These are phyloP conservation scores for Dicrostonyx torquatus DNA, from an alignment of 2,797 vertebrate species.

Conservation along the genomic window DNA sequence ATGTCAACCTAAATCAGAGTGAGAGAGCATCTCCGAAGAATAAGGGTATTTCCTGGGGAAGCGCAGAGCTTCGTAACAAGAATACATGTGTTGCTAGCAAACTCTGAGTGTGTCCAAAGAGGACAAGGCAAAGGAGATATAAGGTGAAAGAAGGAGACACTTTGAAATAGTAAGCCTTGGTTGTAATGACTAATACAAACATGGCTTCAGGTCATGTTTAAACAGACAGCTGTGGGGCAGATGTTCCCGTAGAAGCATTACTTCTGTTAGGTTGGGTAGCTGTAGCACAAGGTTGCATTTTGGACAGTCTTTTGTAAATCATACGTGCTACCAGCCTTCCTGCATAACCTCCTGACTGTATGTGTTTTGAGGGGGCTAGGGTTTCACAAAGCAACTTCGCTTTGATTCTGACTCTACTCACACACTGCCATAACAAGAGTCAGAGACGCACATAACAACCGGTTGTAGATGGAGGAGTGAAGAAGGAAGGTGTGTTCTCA, in stretches of 20 bases:
- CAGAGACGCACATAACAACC: neutral
- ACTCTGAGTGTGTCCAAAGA: neutral
- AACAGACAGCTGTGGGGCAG: neutral
- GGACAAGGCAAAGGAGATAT: neutral
- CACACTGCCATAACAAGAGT: neutral
- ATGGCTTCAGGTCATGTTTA: neutral
- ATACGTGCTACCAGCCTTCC: neutral
- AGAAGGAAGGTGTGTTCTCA: neutral
- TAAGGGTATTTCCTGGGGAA: neutral
- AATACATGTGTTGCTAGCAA: neutral
- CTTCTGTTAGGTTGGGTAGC: neutral
- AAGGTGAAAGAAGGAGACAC: neutral
- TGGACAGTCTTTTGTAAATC: neutral
- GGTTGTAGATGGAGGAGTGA: neutral
- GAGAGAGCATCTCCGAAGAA: neutral
- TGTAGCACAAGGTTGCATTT: neutral
- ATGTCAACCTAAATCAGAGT: neutral
- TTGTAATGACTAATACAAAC: neutral
- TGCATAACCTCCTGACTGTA: neutral
- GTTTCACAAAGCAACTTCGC: neutral
- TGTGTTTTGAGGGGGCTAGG: neutral
- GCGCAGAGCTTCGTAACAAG: neutral
- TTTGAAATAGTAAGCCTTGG: neutral
- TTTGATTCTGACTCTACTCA: neutral
- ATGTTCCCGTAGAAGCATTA: neutral